Evolutionary conservation across 2,888 invertebrate genomes (phyloP).

Genomic region (Lasioglossum calceatum): DNA sequence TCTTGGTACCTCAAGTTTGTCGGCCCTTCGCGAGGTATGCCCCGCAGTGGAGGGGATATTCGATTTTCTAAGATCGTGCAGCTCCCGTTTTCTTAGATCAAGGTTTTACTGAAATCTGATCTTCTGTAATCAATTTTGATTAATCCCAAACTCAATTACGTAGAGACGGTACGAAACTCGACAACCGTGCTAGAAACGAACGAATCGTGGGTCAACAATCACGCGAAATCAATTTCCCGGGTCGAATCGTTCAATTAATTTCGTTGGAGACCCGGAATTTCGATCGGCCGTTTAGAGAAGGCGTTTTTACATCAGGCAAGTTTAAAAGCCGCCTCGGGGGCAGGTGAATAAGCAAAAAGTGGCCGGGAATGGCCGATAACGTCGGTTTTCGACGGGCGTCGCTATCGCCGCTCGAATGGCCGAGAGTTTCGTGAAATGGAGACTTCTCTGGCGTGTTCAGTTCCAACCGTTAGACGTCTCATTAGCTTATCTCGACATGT

Average conservation of each 20-base stretch:
- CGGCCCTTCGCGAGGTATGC: too few relatives aligned
- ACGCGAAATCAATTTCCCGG: background rate
- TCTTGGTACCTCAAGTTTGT: too few relatives aligned
- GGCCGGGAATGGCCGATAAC: constrained; percentile 36
- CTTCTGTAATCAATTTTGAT: too few relatives aligned
- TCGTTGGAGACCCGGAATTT: background rate
- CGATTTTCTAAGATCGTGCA: too few relatives aligned
- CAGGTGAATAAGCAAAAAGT: constrained; percentile 2
- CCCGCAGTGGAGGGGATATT: too few relatives aligned
- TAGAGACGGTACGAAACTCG: background rate
- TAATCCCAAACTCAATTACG: too few relatives aligned
- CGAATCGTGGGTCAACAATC: background rate
- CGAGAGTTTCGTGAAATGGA: constrained; percentile 42
- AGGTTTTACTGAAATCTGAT: too few relatives aligned
- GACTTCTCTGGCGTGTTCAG: constrained; percentile 40
- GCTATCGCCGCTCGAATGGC: constrained; percentile 26
- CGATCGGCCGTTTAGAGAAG: background rate
- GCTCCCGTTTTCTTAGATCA: too few relatives aligned
- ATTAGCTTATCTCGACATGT: constrained; percentile 61
- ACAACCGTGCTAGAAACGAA: background rate
- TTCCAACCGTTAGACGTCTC: constrained; percentile 53
- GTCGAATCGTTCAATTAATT: constrained; percentile 7
- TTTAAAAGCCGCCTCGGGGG: constrained; percentile 8
- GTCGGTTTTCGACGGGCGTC: constrained; percentile 28
- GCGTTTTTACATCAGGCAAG: background rate